Base-by-base conservation (phyloP, 1,140 invertebrate genomes). In the Zaprionus ornatus region DNA sequence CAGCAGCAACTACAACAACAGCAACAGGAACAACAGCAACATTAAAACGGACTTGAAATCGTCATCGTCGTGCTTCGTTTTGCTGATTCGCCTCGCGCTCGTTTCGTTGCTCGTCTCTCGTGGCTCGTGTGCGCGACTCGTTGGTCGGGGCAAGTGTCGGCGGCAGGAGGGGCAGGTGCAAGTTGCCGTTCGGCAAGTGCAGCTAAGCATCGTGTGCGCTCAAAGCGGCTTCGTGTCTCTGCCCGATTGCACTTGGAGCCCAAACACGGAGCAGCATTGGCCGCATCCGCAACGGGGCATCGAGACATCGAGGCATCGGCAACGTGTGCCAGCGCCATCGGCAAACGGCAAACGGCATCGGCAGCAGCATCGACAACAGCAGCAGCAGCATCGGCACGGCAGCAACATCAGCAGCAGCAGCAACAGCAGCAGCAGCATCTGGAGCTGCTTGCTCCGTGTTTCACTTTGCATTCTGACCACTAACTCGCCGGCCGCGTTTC, bases 401-500 rank as follows among this genome's bases (percentile, higher is more conserved):
- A 52, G 5, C 40, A 19, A 23, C 69, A 48, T 1, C 69, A 21
- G 54, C 62, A 52, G 9, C 45, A 21, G 37, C 64, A 57, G 5
- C 64, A 25, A 23, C 70, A 69, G 9, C 65, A 29, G 12, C 60
- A 27, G 32, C 62, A 59, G 74, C 77, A 68, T 25, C 70, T 52
- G 45, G 62, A 59, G 62, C 73, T 76, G 66, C 61, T 78, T 68
- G 78, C 79, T 80, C 70, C 83, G 91, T 90, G 87, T 92, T 90
- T 92, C 87, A 91, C 87, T 92, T 77, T 91, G 87, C 87, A 91
- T 92, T 91, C 74, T 92, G 91, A 92, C 91, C 91, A 92, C 91
- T 86, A 86, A 92, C 91, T 90, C 81, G 91, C 84, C 91, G 91
- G 91, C 91, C 82, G 82, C 87, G 85, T 88, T 90, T 92, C 90